Base-by-base conservation (phyloP, 2,888 invertebrate species). In the Troides oblongomaculatus region DNA sequence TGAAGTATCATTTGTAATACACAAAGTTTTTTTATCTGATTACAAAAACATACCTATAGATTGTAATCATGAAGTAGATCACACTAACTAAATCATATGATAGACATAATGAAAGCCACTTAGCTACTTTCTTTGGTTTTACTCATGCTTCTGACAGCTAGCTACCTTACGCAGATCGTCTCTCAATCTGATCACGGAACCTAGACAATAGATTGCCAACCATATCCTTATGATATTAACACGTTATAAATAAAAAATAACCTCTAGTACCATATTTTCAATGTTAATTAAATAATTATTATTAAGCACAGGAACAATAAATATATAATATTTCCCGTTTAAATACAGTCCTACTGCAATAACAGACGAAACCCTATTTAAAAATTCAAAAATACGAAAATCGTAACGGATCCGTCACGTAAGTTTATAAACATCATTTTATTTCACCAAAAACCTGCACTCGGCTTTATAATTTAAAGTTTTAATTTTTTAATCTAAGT, bases 391-490 rank as follows among this genome's bases (percentile, higher is more conserved):
- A 46, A 30, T 17, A 12, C 3, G 21, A 21, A 21, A 30, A 53
- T 66, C 46, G 58, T 50, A 0, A 25, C 62, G 58, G 8, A 57
- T 10, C 57, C 62, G 58, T 63, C 17, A 30, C 68, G 68, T 50
- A 1, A 21, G 18, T n/a, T 8, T 21, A 46, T 21, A 63, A 68
- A 63, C 43, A 25, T n/a, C 10, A 50, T 68, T 60, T 57, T 25
- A 14, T 62, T 67, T 59, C 53, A 67, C 50, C 62, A 66, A 73
- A 65, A 71, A 65, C 71, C 56, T 36, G 64, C 66, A 63, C 62
- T 57, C 39, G 66, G 71, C 64, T 58, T 64, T 68, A 66, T 71
- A 72, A 66, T 69, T 64, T 64, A 68, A 68, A 68, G 71, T 63
- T 73, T 56, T 53, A 62, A 66, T 66, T 67, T 62, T 67, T 67